Evolutionary conservation across 2,888 invertebrate species (phyloP).

Genomic region (Colletes collaris): DNA sequence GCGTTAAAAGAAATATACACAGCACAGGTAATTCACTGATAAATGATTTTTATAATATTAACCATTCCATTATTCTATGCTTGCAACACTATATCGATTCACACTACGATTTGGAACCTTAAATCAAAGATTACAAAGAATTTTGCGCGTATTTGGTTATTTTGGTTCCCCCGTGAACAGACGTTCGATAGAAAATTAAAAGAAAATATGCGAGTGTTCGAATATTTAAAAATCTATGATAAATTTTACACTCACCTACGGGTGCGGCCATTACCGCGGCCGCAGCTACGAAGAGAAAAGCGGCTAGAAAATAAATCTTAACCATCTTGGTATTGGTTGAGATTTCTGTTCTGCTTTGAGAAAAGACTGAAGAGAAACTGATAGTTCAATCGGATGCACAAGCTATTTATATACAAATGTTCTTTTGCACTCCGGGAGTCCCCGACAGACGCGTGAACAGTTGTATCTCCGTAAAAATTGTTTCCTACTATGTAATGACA

Average conservation of each 20-base stretch:
- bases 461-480: background rate
- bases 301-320: conserved; percentile 55
- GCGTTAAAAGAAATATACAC: no score
- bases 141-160: no score
- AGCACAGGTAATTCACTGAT: no score
- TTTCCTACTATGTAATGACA: background rate
- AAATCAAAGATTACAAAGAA: no score
- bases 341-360: background rate
- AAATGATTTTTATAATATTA: no score
- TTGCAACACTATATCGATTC: no score
- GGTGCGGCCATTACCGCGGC: conserved; percentile 44
- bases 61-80: no score
- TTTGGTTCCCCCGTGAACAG: no score
- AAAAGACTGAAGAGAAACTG: conserved; percentile 12
- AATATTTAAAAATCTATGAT: background rate
- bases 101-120: no score
- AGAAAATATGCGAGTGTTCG: background rate
- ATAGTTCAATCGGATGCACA: background rate
- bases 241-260: conserved; percentile 3
- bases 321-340: conserved; percentile 10
- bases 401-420: conserved; percentile 23
- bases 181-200: no score
- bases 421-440: background rate
- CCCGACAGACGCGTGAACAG: background rate
- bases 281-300: conserved; percentile 37